phyloP scores from a whole-genome alignment of 2,113 vertebrate genomes.

The Vombatus ursinus region DNA sequence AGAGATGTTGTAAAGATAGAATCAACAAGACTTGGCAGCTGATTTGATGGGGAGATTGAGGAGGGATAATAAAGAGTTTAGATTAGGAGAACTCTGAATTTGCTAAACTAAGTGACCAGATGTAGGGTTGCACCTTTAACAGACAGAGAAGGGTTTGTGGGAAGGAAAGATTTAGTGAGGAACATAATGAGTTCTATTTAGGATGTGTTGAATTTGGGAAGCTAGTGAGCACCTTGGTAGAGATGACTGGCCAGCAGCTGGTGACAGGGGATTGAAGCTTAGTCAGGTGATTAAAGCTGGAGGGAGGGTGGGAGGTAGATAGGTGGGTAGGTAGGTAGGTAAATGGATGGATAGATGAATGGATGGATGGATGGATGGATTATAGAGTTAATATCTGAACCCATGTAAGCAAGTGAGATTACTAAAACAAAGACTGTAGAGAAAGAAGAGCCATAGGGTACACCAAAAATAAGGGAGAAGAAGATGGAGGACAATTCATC shows the following conservation, averaged over 20 bases:
- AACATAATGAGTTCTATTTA: neutral
- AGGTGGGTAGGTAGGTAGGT: too few species aligned
- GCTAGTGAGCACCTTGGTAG: neutral
- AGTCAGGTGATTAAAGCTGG: neutral
- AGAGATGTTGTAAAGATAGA: neutral
- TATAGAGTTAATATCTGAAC: neutral
- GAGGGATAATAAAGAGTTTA: neutral
- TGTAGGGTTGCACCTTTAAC: neutral
- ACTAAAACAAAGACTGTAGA: neutral
- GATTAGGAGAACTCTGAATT: neutral
- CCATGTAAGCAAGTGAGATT: neutral
- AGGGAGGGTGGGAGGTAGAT: neutral
- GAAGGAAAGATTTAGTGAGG: neutral
- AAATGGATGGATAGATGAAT: too few species aligned
- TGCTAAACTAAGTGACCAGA: neutral
- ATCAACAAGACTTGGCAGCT: neutral
- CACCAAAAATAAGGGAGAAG: neutral
- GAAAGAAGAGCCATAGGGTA: neutral
- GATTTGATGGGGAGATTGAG: neutral
- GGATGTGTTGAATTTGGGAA: neutral
- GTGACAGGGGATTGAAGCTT: neutral
- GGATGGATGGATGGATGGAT: neutral
- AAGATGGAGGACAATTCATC: neutral
- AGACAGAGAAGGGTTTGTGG: neutral
- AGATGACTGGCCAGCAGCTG: neutral